These are phyloP conservation scores for Endotricha flammealis DNA, from an alignment of 2,888 invertebrate species.

Conservation along the genomic window DNA sequence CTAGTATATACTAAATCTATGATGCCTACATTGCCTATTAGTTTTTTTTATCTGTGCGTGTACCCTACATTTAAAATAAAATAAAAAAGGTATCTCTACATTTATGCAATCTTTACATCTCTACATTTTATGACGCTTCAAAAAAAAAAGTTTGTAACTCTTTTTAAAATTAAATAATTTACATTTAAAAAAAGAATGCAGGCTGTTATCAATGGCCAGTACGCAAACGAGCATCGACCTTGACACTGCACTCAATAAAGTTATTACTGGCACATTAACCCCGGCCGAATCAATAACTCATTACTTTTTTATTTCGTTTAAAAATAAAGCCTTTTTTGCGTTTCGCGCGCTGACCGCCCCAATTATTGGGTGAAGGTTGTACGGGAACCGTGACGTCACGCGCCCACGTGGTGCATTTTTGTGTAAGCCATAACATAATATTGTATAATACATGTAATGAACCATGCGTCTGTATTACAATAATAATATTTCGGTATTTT, in stretches of 20 bases:
- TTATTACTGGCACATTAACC: slow-evolving; percentile 41
- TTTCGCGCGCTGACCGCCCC: slow-evolving; percentile 36
- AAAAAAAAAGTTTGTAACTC: too few species aligned
- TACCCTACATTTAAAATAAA: too few species aligned
- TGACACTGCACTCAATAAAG: slow-evolving; percentile 41
- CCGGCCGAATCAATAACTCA: slow-evolving; percentile 49
- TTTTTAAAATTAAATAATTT: too few species aligned
- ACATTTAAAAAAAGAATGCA: background rate
- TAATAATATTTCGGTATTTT: too few species aligned
- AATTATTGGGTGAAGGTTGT: slow-evolving; percentile 48
- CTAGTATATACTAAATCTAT: too few species aligned
- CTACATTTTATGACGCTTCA: too few species aligned
- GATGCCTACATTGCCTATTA: too few species aligned
- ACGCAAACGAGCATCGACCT: slow-evolving; percentile 47
- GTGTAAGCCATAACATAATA: background rate
- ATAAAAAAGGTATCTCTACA: too few species aligned
- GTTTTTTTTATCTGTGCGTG: too few species aligned
- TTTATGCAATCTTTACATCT: too few species aligned
- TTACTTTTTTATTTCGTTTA: slow-evolving; percentile 55
- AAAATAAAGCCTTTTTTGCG: slow-evolving; percentile 49
- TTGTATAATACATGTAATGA: background rate
- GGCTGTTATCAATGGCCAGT: background rate
- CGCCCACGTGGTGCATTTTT: slow-evolving; percentile 10
- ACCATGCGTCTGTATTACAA: too few species aligned
- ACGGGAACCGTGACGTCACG: slow-evolving; percentile 22